Evolutionary conservation across 2,888 invertebrate genomes (phyloP).

Genomic region (Limnephilus rhombicus): DNA sequence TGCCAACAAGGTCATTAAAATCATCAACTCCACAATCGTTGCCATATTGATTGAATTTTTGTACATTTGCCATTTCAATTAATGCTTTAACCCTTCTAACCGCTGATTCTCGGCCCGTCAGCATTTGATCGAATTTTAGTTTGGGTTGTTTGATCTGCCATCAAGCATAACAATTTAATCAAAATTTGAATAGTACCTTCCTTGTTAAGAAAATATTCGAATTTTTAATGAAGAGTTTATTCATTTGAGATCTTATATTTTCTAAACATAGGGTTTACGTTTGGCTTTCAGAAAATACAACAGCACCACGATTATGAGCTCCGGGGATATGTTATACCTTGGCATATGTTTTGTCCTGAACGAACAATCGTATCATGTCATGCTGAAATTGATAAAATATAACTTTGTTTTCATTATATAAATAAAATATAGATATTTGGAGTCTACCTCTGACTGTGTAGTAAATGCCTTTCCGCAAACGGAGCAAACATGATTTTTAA

Average conservation of each 20-base stretch:
- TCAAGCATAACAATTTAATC: neutral
- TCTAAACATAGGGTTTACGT: too few relatives aligned
- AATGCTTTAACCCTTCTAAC: neutral
- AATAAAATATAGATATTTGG: neutral
- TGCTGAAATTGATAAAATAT: too few relatives aligned
- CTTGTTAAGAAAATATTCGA: neutral
- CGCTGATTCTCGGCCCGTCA: too few relatives aligned
- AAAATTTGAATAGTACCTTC: neutral
- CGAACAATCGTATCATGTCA: too few relatives aligned
- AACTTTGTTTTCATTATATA: neutral
- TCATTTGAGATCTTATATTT: too few relatives aligned
- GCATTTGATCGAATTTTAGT: too few relatives aligned
- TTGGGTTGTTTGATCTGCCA: neutral
- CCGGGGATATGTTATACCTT: too few relatives aligned
- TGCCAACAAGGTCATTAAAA: too few relatives aligned
- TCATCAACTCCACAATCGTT: too few relatives aligned
- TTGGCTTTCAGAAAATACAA: too few relatives aligned
- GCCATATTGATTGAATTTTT: neutral
- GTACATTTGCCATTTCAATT: neutral
- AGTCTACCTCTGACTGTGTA: slow-evolving; percentile 56
- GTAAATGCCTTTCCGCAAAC: slow-evolving; percentile 61
- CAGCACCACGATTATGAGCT: too few relatives aligned
- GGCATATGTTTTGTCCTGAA: too few relatives aligned
- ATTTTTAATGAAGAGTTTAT: neutral
- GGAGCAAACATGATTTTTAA: slow-evolving; percentile 56